These are phyloP conservation scores for Catharus bicknelli DNA, from an alignment of 2,113 vertebrate species.

Conservation along the genomic window DNA sequence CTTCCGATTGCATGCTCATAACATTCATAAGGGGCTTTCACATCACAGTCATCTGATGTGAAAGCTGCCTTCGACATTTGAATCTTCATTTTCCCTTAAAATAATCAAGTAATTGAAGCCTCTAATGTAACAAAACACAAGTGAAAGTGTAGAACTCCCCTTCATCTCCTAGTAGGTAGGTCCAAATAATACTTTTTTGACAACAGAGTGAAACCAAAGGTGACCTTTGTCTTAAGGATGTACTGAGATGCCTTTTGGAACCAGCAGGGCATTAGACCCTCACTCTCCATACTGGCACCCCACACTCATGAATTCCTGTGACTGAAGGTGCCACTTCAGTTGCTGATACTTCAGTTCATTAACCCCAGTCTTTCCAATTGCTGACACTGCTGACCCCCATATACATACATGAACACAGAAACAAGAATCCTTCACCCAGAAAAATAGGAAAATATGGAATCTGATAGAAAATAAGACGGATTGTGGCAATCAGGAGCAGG, in stretches of 20 bases:
- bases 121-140: background rate
- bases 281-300: background rate
- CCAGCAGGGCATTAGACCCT: background rate
- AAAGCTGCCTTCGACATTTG: background rate
- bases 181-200: background rate
- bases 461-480: background rate
- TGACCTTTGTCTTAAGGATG: background rate
- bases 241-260: background rate
- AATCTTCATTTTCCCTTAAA: background rate
- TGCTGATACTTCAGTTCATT: background rate
- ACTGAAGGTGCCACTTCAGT: background rate
- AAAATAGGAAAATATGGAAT: background rate
- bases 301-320: accelerated
- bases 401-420: background rate
- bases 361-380: background rate
- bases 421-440: background rate
- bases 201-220: background rate
- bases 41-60: background rate
- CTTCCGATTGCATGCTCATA: background rate
- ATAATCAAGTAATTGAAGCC: background rate
- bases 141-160: background rate
- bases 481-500: background rate
- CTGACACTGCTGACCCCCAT: background rate
- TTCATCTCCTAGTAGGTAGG: background rate
- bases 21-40: background rate